Conservation (phyloP, 2,888 invertebrate species). For the Axea sp. region DNA sequence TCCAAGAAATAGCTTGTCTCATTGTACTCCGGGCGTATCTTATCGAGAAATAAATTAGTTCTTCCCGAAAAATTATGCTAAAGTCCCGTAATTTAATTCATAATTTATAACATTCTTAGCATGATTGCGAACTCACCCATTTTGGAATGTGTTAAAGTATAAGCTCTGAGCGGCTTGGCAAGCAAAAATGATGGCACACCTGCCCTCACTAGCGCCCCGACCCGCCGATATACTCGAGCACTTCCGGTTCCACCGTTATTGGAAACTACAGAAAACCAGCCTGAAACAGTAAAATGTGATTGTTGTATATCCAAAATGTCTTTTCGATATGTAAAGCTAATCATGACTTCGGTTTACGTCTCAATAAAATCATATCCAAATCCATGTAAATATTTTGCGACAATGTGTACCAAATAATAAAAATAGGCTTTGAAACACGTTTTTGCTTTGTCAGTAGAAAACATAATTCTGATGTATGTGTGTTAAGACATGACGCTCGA, state of each 20-base stretch:
- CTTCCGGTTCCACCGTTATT: conserved; percentile 75
- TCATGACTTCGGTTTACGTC: no score
- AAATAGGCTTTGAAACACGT: conserved; percentile 33
- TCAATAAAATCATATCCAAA: conserved; percentile 6
- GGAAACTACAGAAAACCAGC: conserved; percentile 77
- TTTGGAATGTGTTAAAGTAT: conserved; percentile 76
- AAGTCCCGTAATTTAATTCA: no score
- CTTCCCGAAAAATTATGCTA: no score
- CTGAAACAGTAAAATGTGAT: no score
- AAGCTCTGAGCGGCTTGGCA: conserved; percentile 75
- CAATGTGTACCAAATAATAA: conserved; percentile 20
- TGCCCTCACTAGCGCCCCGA: conserved; percentile 75
- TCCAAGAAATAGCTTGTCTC: no score
- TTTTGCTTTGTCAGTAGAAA: conserved; percentile 66
- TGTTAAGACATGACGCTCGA: conserved; percentile 56
- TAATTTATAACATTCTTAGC: conserved; percentile 2
- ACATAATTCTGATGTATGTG: conserved; percentile 60
- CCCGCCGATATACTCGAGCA: conserved; percentile 75
- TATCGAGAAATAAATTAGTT: no score
- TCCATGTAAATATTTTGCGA: conserved; percentile 9
- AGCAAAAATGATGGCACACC: conserved; percentile 76
- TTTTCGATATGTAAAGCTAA: no score
- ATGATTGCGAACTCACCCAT: conserved; percentile 70
- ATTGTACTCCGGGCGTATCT: no score
- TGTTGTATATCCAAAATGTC: no score